Evolutionary conservation across 2,113 vertebrate genomes (phyloP).

Genomic region (Pampusana beccarii): DNA sequence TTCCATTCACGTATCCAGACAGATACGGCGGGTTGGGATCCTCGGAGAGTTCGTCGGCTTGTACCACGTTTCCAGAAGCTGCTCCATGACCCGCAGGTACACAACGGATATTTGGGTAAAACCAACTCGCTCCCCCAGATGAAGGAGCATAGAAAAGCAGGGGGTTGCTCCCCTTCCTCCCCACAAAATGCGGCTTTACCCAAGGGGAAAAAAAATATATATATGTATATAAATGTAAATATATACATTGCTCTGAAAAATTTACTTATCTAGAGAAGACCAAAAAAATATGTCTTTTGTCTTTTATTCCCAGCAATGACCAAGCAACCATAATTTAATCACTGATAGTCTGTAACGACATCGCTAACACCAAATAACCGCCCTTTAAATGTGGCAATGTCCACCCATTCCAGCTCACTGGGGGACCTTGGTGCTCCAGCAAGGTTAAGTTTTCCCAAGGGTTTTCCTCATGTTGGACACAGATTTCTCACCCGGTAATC

Average conservation of each 20-base stretch:
- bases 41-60: neutral
- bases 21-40: neutral
- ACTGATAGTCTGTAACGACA: fast-evolving
- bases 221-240: neutral
- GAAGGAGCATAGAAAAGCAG: neutral
- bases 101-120: neutral
- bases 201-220: neutral
- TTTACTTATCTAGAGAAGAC: neutral
- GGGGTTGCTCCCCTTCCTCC: neutral
- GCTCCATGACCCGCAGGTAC: neutral
- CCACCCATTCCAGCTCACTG: neutral
- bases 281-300: neutral
- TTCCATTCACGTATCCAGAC: fast-evolving
- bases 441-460: neutral
- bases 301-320: neutral
- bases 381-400: neutral
- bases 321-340: neutral
- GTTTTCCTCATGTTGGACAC: neutral
- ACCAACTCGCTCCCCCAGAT: neutral
- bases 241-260: neutral
- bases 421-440: neutral
- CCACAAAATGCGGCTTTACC: neutral
- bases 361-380: neutral
- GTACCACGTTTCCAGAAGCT: neutral
- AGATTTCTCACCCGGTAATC: neutral